Base-by-base conservation (phyloP, 37 sponge, comb jelly and placozoan genomes). In the Diacarnus erythraeanus region DNA sequence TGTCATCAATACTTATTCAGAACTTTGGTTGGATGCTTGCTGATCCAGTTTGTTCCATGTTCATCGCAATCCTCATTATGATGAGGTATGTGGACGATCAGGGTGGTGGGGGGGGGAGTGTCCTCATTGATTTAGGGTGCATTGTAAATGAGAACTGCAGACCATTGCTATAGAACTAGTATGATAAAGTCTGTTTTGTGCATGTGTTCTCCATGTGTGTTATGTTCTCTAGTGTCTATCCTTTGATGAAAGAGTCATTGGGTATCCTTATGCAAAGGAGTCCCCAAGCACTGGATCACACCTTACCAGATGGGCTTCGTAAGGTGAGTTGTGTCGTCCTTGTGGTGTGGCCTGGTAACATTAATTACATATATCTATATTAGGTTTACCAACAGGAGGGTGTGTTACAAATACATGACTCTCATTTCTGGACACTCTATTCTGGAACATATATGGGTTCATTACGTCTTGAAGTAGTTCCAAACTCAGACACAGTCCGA, bases 11-110 rank as follows among this genome's bases (percentile, higher is more conserved):
- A 17, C 71, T 95, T 0, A 91, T 95, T 23, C 72, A 85, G 42
- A 75, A 47, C 22, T 95, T 80, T 83, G 96, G 93, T 86, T 95
- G 93, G 90, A 95, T 95, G 96, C 9, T 92, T 70, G 90, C 96
- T 0, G 96, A 95, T 34, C 96, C 96, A 0, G 47, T 95, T 2
- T 95, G 96, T 41, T 95, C 96, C 69, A 95, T 95, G 89, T 77
- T 89, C 44, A 95, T 95, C 22, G 84, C 96, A 26, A 84, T 71
- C 1, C 90, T 95, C n/a, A 95, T 95, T 47, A 84, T 79, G 38
- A 0, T 89, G 22, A 91, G 90, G 90, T 89, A 72, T 15, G 10
- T 54, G 56, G 56, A 17, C 56, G 56, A 54, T 10, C 17, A 17
- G 56, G 17, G 17, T 54, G 56, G 56, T 10, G 10, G 56, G 10